Evolutionary conservation across 2,113 vertebrate species (phyloP).

Genomic region (Bos indicus): DNA sequence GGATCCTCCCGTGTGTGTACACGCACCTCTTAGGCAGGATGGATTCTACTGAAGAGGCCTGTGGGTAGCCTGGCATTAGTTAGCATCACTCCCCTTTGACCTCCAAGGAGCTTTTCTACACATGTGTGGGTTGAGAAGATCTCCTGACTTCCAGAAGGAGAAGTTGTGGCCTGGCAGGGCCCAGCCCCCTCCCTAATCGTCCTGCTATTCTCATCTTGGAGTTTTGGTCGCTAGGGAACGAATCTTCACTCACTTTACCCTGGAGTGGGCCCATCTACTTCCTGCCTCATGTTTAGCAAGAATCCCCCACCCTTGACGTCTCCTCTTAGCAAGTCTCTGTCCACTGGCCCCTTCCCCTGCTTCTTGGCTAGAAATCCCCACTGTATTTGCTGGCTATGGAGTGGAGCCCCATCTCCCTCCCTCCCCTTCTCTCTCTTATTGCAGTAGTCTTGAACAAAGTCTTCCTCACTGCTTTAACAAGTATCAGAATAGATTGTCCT

Average conservation of each 20-base stretch:
- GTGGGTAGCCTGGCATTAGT: background rate
- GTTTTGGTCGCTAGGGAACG: background rate
- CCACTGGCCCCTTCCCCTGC: background rate
- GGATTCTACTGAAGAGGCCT: background rate
- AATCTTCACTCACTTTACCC: background rate
- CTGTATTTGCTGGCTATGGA: background rate
- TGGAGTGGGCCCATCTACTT: background rate
- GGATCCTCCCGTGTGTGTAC: background rate
- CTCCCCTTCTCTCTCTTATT: background rate
- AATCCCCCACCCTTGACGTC: background rate
- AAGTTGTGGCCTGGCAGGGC: background rate
- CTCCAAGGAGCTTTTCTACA: background rate
- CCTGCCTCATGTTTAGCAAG: background rate
- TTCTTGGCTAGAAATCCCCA: background rate
- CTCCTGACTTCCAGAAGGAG: background rate
- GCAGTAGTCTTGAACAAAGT: background rate
- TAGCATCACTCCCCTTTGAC: background rate
- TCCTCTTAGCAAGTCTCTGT: background rate
- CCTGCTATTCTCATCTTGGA: background rate
- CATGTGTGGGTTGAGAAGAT: background rate
- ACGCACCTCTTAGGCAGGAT: background rate
- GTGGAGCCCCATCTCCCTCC: background rate
- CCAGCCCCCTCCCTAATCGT: background rate
- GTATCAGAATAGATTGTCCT: background rate
- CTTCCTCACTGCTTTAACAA: slow-evolving; percentile 2